Percentiles rank a stretch among this genome's conserved stretches.
These are phyloP conservation scores for Poicephalus gulielmi DNA, from an alignment of 2,113 vertebrate species.

Conservation along the genomic window DNA sequence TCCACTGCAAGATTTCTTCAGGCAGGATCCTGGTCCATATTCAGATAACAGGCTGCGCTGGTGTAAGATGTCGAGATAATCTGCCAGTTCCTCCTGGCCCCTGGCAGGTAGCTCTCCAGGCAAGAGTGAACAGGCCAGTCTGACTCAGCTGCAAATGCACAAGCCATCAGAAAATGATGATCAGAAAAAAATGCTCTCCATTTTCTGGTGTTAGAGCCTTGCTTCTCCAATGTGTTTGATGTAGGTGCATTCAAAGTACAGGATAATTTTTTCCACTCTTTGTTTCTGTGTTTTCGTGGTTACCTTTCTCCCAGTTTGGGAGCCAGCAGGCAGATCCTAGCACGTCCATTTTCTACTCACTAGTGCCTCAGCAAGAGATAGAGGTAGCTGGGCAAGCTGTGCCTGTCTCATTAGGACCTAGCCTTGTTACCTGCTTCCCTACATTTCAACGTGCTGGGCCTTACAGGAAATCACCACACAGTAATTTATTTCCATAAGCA, in stretches of 20 bases:
- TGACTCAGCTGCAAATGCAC: not conserved
- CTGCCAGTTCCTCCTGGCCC: not conserved
- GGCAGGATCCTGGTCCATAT: not conserved
- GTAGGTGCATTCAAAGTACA: not conserved
- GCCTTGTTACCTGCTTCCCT: not conserved
- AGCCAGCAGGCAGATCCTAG: slow-evolving; percentile 36
- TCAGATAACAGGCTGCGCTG: not conserved
- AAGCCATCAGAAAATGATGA: not conserved
- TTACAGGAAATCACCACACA: not conserved
- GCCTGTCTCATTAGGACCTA: not conserved
- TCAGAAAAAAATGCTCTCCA: not conserved
- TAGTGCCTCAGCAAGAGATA: not conserved
- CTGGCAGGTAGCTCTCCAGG: not conserved
- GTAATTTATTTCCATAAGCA: not conserved
- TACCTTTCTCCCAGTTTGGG: not conserved
- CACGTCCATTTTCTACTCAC: not conserved
- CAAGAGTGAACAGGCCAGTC: not conserved
- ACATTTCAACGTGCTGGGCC: not conserved
- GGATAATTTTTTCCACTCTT: slow-evolving; percentile 43
- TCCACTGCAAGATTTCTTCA: not conserved
- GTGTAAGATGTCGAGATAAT: not conserved
- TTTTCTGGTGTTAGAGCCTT: not conserved
- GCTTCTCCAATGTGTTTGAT: not conserved
- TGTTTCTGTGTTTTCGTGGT: not conserved
- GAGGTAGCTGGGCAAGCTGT: not conserved